These are phyloP conservation scores for Callyntrura sp. DNA, from an alignment of 2,888 invertebrate genomes.

Conservation along the genomic window DNA sequence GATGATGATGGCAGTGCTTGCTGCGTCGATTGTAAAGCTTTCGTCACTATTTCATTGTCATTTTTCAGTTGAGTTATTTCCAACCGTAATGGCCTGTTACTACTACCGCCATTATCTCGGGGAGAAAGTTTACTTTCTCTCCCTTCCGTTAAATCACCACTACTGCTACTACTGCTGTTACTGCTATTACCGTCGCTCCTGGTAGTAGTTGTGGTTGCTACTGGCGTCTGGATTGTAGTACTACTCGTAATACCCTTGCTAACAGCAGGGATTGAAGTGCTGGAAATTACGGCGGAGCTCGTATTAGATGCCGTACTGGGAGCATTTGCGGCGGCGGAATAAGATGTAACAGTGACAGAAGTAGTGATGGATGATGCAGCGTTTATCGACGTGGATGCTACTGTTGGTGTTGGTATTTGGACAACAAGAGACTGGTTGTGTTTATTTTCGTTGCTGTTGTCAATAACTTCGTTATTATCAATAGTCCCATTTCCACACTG, in stretches of 20 bases:
- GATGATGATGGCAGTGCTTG: slow-evolving; percentile 44
- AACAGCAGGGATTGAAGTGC: not conserved
- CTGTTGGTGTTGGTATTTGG: slow-evolving; percentile 29
- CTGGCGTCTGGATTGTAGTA: not conserved
- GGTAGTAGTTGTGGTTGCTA: not conserved
- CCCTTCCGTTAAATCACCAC: not conserved
- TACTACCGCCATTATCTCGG: slow-evolving; percentile 37
- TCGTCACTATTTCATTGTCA: slow-evolving; percentile 65
- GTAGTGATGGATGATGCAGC: slow-evolving; percentile 34
- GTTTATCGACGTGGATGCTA: slow-evolving; percentile 22
- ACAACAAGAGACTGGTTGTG: slow-evolving; percentile 60
- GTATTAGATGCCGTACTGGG: not conserved
- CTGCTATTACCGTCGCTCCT: too few relatives aligned
- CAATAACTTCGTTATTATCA: slow-evolving; percentile 52
- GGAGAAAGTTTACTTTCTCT: slow-evolving; percentile 67
- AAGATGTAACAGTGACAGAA: not conserved
- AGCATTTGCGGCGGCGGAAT: not conserved
- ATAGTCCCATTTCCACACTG: slow-evolving; percentile 72
- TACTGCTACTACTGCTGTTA: slow-evolving; percentile 6
- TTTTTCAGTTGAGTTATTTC: slow-evolving; percentile 69
- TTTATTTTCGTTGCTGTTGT: slow-evolving; percentile 57
- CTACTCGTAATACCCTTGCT: not conserved
- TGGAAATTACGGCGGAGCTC: not conserved
- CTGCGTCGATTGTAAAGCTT: slow-evolving; percentile 50
- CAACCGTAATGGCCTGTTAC: slow-evolving; percentile 38